Percentiles rank a stretch among this genome's conserved stretches.
Evolutionary conservation across 2,888 invertebrate species (phyloP).

Genomic region (Synanthedon tipuliformis): DNA sequence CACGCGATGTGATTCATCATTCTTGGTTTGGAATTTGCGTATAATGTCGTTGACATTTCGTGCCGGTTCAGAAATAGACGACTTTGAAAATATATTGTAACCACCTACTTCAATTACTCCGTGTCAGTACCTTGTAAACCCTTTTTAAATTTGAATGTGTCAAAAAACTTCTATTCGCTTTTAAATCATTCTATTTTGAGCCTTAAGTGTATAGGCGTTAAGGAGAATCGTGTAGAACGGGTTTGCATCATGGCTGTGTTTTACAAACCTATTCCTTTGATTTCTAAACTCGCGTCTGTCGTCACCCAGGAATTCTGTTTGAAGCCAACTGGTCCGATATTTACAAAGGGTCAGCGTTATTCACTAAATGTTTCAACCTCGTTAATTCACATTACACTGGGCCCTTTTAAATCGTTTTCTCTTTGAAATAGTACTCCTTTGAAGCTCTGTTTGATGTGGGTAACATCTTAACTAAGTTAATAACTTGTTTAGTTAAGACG

Average conservation of each 20-base stretch:
- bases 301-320: conserved; percentile 23
- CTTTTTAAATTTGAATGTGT: background rate
- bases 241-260: background rate
- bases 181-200: background rate
- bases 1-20: conserved; percentile 59
- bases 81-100: too few species aligned
- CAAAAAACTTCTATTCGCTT: background rate
- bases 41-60: conserved; percentile 58
- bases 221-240: background rate
- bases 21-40: conserved; percentile 43
- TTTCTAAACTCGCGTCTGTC: conserved; percentile 9
- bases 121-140: background rate
- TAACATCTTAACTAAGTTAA: background rate
- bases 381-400: conserved; percentile 53
- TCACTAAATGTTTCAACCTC: conserved; percentile 52
- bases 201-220: background rate
- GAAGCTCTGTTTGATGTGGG: conserved; percentile 14
- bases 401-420: conserved; percentile 44
- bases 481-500: too few species aligned
- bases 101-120: too few species aligned
- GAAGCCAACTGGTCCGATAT: conserved; percentile 32
- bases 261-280: conserved; percentile 6
- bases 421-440: conserved; percentile 47
- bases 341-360: conserved; percentile 51
- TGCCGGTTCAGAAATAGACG: conserved; percentile 23